Conservation (phyloP, 1,140 invertebrate species). For the Drosophila prosaltans region DNA sequence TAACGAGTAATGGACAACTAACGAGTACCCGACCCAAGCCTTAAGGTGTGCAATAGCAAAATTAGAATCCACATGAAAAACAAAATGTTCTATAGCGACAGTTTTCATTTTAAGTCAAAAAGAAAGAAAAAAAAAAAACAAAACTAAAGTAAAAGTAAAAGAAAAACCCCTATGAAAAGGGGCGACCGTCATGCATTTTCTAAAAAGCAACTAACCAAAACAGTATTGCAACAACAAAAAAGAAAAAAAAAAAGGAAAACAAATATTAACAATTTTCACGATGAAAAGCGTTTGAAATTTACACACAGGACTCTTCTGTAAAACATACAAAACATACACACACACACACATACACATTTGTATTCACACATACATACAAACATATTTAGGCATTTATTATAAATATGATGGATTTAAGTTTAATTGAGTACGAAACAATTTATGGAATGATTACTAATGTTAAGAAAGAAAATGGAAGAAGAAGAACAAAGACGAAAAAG, state of each 20-base stretch:
- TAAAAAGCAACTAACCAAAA: slow-evolving; percentile 51
- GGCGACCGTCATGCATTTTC: slow-evolving; percentile 40
- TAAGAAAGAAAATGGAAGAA: slow-evolving; percentile 47
- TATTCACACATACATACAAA: slow-evolving; percentile 35
- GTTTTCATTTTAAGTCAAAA: slow-evolving; percentile 2
- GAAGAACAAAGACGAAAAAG: slow-evolving; percentile 30
- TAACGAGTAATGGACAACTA: slow-evolving; percentile 3
- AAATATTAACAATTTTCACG: slow-evolving; percentile 16
- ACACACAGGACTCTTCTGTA: slow-evolving; percentile 15
- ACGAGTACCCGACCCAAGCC: slow-evolving; percentile 11
- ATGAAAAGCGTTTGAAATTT: slow-evolving; percentile 34
- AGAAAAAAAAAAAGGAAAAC: slow-evolving; percentile 23
- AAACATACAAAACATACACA: slow-evolving; percentile 36
- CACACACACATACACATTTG: slow-evolving; percentile 44
- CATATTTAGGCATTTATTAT: slow-evolving; percentile 75
- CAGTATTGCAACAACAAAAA: slow-evolving; percentile 61
- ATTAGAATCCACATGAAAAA: neutral
- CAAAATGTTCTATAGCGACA: neutral
- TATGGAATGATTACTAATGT: slow-evolving; percentile 66
- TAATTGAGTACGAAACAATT: slow-evolving; percentile 74
- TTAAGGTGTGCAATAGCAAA: slow-evolving; percentile 23
- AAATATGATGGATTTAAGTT: slow-evolving; percentile 75
- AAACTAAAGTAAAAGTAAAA: slow-evolving; percentile 11
- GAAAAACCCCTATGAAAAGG: neutral
- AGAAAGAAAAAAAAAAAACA: neutral